phyloP scores from a whole-genome alignment of 2,888 invertebrate species.

The Chrysolina oricalcia region DNA sequence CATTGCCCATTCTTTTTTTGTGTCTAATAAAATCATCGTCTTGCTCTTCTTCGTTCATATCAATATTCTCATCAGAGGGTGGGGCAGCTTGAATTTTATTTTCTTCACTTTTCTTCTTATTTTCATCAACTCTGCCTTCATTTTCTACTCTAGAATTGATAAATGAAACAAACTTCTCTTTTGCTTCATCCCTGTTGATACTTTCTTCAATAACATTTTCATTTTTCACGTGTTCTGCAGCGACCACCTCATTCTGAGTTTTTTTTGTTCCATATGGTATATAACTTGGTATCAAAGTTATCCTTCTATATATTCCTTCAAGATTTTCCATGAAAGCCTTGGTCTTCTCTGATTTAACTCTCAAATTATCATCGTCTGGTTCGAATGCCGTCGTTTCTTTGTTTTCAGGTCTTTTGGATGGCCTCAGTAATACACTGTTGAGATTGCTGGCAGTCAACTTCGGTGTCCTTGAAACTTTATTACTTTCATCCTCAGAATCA shows the following conservation, averaged over 20 bases:
- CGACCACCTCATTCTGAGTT: too few relatives aligned
- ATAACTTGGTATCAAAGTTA: slow-evolving; percentile 40
- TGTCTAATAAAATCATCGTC: slow-evolving; percentile 48
- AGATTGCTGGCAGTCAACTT: slow-evolving; percentile 46
- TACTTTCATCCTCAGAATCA: neutral
- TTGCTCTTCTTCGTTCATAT: neutral
- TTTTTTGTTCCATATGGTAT: slow-evolving; percentile 8
- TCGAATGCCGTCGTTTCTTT: slow-evolving; percentile 33
- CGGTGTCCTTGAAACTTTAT: neutral
- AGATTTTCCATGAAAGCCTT: slow-evolving; percentile 58
- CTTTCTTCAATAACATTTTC: slow-evolving; percentile 56
- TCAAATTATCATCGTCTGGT: slow-evolving; percentile 57
- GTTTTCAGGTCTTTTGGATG: slow-evolving; percentile 35
- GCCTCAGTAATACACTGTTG: slow-evolving; percentile 52
- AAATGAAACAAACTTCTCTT: slow-evolving; percentile 50
- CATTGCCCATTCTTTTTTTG: slow-evolving; percentile 59
- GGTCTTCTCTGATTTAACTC: slow-evolving; percentile 56
- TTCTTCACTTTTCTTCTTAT: slow-evolving; percentile 16
- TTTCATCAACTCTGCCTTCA: neutral
- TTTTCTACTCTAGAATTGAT: slow-evolving; percentile 28
- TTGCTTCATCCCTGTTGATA: slow-evolving; percentile 51
- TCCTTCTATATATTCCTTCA: slow-evolving; percentile 52
- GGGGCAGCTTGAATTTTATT: neutral
- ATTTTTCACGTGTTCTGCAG: slow-evolving; percentile 40
- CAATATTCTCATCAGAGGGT: slow-evolving; percentile 2